Percentiles rank a stretch among this genome's conserved stretches.
These are phyloP conservation scores for Neogale vison DNA, from an alignment of 2,113 vertebrate genomes.

Conservation along the genomic window DNA sequence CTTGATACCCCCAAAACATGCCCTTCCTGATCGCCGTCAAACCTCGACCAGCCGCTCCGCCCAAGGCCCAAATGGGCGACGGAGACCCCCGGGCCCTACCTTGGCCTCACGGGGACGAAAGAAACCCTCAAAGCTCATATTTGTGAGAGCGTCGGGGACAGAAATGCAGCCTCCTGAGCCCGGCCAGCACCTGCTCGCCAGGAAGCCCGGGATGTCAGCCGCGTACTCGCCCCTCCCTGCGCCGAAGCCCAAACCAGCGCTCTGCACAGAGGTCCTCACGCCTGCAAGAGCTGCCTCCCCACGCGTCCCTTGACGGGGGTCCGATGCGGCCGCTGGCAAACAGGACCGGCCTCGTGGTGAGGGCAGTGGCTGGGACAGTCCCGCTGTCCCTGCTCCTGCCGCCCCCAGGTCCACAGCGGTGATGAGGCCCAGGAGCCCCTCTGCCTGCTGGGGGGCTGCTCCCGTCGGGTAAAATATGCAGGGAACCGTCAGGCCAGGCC, in stretches of 20 bases:
- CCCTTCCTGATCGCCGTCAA: too few relatives aligned
- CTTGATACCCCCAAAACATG: too few relatives aligned
- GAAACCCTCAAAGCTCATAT: fast-evolving
- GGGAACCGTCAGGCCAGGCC: fast-evolving
- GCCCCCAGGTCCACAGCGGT: too few relatives aligned
- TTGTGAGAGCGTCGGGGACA: too few relatives aligned
- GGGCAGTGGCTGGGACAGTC: fast-evolving
- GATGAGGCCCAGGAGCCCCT: too few relatives aligned
- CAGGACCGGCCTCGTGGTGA: not conserved
- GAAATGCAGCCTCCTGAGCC: not conserved
- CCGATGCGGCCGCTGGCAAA: too few relatives aligned
- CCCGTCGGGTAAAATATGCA: not conserved
- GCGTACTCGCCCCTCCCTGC: not conserved
- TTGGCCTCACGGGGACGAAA: too few relatives aligned
- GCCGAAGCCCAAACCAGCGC: constrained; percentile 25
- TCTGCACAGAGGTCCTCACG: not conserved
- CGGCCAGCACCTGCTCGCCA: not conserved
- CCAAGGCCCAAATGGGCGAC: too few relatives aligned
- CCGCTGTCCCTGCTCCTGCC: fast-evolving
- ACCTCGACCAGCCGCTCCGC: too few relatives aligned
- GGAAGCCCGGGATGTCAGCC: not conserved
- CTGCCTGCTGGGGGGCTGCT: too few relatives aligned
- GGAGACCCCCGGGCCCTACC: too few relatives aligned
- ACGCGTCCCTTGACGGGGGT: fast-evolving
- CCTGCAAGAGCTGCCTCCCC: not conserved